Evolutionary conservation across 2,113 vertebrate genomes (phyloP).

Genomic region (Toxostoma redivivum): DNA sequence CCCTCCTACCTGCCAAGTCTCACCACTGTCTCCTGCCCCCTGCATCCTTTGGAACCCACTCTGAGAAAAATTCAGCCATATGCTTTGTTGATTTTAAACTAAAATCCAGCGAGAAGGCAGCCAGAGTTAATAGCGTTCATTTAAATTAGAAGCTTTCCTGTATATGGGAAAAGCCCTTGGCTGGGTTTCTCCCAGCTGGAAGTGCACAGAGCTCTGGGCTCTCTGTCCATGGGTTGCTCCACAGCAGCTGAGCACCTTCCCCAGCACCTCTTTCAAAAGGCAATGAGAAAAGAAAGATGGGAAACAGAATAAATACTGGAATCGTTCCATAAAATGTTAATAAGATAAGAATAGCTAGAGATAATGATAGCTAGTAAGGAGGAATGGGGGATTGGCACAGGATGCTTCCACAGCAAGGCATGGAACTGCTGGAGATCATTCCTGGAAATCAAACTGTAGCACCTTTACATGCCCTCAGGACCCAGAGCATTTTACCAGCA

Average conservation of each 20-base stretch:
- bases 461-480: not conserved
- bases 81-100: not conserved
- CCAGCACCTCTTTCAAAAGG: not conserved
- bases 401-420: not conserved
- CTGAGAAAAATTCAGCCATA: not conserved
- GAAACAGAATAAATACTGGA: not conserved
- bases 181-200: not conserved
- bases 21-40: slow-evolving; percentile 1
- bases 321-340: not conserved
- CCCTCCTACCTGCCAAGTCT: not conserved
- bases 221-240: not conserved
- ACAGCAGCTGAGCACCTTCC: not conserved
- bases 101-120: not conserved
- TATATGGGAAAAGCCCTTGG: not conserved
- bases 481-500: not conserved
- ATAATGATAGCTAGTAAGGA: not conserved
- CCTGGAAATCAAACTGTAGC: not conserved
- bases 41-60: not conserved
- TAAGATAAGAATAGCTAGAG: not conserved
- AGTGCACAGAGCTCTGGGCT: not conserved
- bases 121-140: not conserved
- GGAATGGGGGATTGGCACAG: not conserved
- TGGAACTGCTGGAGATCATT: not conserved
- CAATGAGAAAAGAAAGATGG: not conserved
- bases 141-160: not conserved